These are phyloP conservation scores for Sphaeramia orbicularis DNA, from an alignment of 2,797 vertebrate genomes.

Conservation along the genomic window DNA sequence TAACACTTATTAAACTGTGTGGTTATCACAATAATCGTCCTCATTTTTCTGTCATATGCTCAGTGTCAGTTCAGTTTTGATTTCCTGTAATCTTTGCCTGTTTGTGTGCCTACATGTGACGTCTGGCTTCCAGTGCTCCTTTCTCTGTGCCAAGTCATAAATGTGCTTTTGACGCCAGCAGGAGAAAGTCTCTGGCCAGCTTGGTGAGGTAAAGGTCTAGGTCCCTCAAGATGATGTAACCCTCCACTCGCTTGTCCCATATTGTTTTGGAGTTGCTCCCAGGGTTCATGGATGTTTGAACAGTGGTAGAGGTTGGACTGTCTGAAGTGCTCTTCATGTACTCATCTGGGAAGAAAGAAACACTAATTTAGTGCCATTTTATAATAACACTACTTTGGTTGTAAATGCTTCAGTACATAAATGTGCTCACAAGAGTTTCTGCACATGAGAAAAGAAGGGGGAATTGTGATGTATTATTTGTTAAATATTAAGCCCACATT, in stretches of 20 bases:
- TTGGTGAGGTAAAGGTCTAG: conserved; percentile 84
- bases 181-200: conserved; percentile 82
- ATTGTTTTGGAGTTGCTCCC: conserved; percentile 21
- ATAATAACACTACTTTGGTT: no score
- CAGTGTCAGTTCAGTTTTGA: conserved; percentile 14
- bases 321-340: conserved; percentile 36
- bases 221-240: conserved; percentile 85
- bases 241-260: conserved; percentile 80
- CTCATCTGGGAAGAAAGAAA: conserved; percentile 67
- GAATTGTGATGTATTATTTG: no score
- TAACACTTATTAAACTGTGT: conserved; percentile 6
- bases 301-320: background rate
- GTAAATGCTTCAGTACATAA: no score
- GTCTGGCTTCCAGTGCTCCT: background rate
- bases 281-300: background rate
- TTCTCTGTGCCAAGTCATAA: conserved; percentile 6
- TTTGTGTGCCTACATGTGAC: background rate
- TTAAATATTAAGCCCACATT: no score
- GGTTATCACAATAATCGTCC: background rate
- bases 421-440: no score
- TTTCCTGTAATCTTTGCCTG: background rate
- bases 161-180: conserved; percentile 71
- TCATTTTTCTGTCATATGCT: background rate
- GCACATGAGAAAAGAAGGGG: no score
- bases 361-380: background rate